These are phyloP conservation scores for Oreochromis spilurus DNA, from an alignment of 2,113 vertebrate genomes.

Conservation along the genomic window DNA sequence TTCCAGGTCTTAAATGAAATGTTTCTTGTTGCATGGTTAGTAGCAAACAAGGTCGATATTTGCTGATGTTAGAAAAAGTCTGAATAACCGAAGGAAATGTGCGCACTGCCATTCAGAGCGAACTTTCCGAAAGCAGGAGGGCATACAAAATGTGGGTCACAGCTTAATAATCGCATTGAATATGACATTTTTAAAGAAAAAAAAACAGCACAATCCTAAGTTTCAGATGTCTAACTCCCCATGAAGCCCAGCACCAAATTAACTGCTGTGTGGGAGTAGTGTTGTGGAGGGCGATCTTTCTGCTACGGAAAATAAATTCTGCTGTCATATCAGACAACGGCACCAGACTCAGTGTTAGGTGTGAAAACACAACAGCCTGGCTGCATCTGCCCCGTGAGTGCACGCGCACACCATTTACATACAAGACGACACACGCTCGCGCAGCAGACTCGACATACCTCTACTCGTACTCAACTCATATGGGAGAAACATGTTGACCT, in stretches of 20 bases:
- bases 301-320: constrained; percentile 10
- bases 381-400: constrained; percentile 28
- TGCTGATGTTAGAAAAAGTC: not conserved
- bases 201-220: not conserved
- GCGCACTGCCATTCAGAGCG: not conserved
- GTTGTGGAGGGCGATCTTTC: constrained; percentile 7
- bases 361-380: constrained; percentile 24
- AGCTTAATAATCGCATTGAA: not conserved
- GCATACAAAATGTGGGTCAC: not conserved
- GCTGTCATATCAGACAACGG: not conserved
- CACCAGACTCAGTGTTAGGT: not conserved
- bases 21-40: not conserved
- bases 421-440: not conserved
- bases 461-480: constrained; percentile 12
- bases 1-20: not conserved
- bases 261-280: not conserved
- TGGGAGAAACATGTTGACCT: constrained; percentile 52
- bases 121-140: not conserved
- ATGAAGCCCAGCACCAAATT: not conserved
- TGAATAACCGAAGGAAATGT: not conserved
- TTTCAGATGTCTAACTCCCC: not conserved
- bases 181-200: not conserved
- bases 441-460: not conserved
- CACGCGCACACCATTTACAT: not conserved
- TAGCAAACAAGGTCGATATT: not conserved